Evolutionary conservation across 2,113 vertebrate genomes (phyloP).

Genomic region (Centropus unirufus): DNA sequence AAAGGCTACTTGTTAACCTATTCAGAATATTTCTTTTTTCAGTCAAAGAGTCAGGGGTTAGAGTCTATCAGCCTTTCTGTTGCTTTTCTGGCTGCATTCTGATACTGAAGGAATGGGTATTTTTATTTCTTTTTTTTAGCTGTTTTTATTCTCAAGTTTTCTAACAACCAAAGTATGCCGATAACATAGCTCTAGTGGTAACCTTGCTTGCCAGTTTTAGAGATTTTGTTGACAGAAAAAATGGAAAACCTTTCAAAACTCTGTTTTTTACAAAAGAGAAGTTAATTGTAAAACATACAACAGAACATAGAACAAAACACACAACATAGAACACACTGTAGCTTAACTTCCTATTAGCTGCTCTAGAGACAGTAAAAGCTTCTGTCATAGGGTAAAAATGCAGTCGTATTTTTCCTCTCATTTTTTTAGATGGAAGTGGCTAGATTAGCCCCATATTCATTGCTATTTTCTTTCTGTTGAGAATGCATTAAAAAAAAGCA

Average conservation of each 20-base stretch:
- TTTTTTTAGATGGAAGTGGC: background rate
- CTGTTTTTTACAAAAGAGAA: background rate
- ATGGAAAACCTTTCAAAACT: background rate
- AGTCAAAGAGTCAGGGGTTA: background rate
- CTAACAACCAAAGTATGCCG: background rate
- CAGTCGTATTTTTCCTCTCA: background rate
- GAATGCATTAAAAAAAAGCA: background rate
- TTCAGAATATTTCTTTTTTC: background rate
- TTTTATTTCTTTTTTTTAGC: background rate
- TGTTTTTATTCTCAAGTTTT: background rate
- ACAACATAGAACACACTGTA: background rate
- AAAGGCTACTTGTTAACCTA: conserved; percentile 4
- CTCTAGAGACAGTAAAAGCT: background rate
- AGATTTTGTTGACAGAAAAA: background rate
- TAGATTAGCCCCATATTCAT: background rate
- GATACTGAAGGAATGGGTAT: background rate
- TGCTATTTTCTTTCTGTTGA: background rate
- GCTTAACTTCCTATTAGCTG: background rate
- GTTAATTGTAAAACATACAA: background rate
- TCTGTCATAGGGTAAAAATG: background rate
- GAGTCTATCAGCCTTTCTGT: background rate
- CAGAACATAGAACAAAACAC: too few relatives aligned
- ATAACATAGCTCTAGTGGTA: background rate
- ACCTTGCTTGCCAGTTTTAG: background rate
- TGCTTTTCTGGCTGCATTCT: background rate